Conservation (phyloP, 2,113 vertebrate genomes). For the Elephantulus edwardii region DNA sequence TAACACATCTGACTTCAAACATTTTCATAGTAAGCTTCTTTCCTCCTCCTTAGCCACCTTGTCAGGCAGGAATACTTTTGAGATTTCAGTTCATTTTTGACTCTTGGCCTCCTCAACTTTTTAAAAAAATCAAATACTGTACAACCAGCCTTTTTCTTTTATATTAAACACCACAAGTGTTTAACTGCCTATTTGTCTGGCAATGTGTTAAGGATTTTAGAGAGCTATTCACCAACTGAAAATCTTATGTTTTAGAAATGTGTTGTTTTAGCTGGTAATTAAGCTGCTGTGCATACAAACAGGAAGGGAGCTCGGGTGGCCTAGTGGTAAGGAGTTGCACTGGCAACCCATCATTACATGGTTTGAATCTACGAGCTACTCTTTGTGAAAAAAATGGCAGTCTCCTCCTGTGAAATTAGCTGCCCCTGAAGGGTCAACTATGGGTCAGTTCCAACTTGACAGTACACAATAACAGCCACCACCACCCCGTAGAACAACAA, state of each 20-base stretch:
- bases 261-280: neutral
- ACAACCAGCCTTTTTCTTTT: neutral
- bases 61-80: neutral
- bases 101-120: conserved; percentile 46
- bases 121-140: conserved; percentile 14
- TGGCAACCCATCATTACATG: no score
- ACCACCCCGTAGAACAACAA: no score
- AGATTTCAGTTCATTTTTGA: conserved; percentile 33
- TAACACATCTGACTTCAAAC: neutral
- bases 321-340: no score
- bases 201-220: conserved; percentile 16
- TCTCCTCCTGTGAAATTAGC: neutral
- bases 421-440: no score
- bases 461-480: no score
- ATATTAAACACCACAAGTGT: conserved; percentile 16
- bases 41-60: neutral
- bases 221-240: neutral
- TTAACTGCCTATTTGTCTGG: conserved; percentile 14
- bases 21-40: neutral
- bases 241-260: conserved; percentile 3
- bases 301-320: neutral
- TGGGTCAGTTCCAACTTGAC: no score
- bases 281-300: neutral
- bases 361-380: neutral
- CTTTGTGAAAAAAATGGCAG: neutral